Base-by-base conservation (phyloP, 1,140 invertebrate genomes). In the Cyrtorhinus lividipennis region DNA sequence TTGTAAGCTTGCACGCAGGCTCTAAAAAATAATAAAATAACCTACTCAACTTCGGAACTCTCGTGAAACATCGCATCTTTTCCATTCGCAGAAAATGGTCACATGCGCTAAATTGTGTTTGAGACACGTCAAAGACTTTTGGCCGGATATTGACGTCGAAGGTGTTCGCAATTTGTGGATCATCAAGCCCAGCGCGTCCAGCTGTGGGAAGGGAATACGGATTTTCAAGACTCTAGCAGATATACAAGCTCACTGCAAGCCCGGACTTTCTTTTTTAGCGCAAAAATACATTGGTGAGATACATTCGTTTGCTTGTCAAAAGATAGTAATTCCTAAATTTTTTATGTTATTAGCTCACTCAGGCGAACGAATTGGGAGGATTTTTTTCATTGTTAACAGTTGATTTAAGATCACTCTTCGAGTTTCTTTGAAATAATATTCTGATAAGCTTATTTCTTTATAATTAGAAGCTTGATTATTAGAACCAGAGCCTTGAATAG, bases 171-270 rank as follows among this genome's bases (percentile, higher is more conserved):
- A 95, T 73, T 83, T 95, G 60, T 97, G 93, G 93, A 96, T 97
- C 67, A 80, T 95, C 24, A 97, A 97, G 73, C 94, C 94, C 0
- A 91, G 92, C 13, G 92, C 92, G 59, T 90, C 92, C 73, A 95
- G 91, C 65, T 79, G 92, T 1, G 93, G 94, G 0, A 79, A 90
- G 68, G 93, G 92, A 48, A 95, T 96, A 63, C 81, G 86, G 18
- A 77, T 95, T 24, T 84, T 91, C 78, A 88, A 92, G 71, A 85
- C 84, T 70, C 77, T 95, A 12, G 88, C 92, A 65, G 87, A 90
- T 68, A 92, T 96, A 44, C 84, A 81, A 71, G 73, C 75, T 8
- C 72, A 80, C 22, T 72, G 79, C 20, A 78, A 78, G 59, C 44
- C 62, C 1, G 88, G 90, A 71, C 81, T 82, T 64, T 83, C 88